Evolutionary conservation across 37 sponge, comb jelly and placozoan genomes (phyloP).

Genomic region (Cliona cf. orientalis): DNA sequence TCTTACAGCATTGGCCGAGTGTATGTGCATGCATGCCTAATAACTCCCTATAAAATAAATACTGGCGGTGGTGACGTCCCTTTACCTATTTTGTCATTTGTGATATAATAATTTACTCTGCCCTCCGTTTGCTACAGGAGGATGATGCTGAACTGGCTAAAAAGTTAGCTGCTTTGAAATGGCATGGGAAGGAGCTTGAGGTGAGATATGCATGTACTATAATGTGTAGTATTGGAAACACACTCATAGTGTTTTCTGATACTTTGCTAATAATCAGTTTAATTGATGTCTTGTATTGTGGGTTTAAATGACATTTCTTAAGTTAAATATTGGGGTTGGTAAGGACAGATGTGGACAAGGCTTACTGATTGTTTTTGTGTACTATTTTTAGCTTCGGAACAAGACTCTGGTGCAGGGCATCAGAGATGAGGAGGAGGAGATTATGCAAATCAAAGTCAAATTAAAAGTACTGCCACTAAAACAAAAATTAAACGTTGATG

Average conservation of each 20-base stretch:
- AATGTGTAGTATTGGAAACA: not conserved
- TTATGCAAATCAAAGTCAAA: constrained; percentile 55
- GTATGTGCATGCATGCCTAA: no score
- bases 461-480: constrained; percentile 41
- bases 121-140: no score
- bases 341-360: not conserved
- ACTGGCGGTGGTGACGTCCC: no score
- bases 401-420: constrained; percentile 45
- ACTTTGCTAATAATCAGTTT: no score
- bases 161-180: constrained; percentile 63
- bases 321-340: no score
- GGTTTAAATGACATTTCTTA: no score
- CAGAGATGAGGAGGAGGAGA: constrained; percentile 36
- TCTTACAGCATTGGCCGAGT: no score
- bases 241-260: no score
- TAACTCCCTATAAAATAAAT: no score
- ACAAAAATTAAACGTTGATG: constrained; percentile 23
- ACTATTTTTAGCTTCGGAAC: constrained; percentile 38
- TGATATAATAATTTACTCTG: no score
- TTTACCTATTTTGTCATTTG: no score
- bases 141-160: constrained; percentile 76
- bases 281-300: no score
- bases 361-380: not conserved
- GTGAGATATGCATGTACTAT: constrained; percentile 6
- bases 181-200: constrained; percentile 72